A percentile compares a stretch with the other conserved stretches of the same genome.
phyloP scores from a whole-genome alignment of 2,113 vertebrate genomes.

The Ariopsis seemanni region DNA sequence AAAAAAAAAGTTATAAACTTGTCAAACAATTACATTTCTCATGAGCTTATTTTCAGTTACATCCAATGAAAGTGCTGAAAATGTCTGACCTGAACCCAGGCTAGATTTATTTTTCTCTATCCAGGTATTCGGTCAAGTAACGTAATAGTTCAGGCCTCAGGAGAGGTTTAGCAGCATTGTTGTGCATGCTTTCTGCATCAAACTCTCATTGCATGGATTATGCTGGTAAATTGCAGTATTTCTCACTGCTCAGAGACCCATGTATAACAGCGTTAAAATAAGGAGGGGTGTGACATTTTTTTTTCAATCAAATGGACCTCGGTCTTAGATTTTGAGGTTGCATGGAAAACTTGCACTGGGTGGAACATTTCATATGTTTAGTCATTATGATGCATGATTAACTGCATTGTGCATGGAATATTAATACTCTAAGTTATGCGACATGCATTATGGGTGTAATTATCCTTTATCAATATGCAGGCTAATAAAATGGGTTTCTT shows the following conservation, averaged over 20 bases:
- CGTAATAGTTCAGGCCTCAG: conserved; percentile 28
- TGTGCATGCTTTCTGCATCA: conserved; percentile 74
- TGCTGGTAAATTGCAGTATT: conserved; percentile 26
- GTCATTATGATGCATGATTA: conserved; percentile 38
- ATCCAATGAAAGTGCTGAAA: conserved; percentile 73
- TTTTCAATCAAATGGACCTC: not conserved
- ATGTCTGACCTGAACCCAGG: conserved; percentile 33
- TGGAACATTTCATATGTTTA: conserved; percentile 13
- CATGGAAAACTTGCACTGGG: conserved; percentile 39
- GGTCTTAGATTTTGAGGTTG: conserved; percentile 11
- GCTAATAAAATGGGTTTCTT: not conserved
- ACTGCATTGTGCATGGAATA: conserved; percentile 48
- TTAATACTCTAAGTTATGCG: not conserved
- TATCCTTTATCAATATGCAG: not conserved
- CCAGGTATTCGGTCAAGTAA: conserved; percentile 52
- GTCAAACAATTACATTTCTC: not conserved
- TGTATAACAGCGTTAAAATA: not conserved
- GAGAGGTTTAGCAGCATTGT: conserved; percentile 50
- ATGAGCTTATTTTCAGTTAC: conserved; percentile 13
- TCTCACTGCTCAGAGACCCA: conserved; percentile 1
- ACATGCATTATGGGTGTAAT: not conserved
- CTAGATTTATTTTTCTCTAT: conserved; percentile 31
- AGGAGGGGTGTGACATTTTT: too few species aligned
- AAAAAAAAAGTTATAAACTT: not conserved
- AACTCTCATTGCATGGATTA: conserved; percentile 67